phyloP scores from a whole-genome alignment of 2,113 vertebrate species.

The Gobio gobio region DNA sequence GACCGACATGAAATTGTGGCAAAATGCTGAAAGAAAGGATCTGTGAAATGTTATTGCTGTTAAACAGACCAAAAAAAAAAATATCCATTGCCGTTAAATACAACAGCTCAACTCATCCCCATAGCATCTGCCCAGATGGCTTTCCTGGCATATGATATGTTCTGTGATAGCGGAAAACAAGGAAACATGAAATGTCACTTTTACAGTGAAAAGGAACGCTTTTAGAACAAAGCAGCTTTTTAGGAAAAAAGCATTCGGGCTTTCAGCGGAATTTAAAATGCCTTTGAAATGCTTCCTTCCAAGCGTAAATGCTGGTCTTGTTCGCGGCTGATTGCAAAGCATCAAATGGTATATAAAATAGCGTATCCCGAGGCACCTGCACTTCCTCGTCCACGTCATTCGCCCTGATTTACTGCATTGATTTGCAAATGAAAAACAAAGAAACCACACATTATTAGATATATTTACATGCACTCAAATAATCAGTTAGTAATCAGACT shows the following conservation, averaged over 20 bases:
- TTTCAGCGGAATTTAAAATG: slow-evolving; percentile 22
- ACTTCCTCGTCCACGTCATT: slow-evolving; percentile 41
- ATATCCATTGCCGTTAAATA: background rate
- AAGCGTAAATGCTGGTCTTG: slow-evolving; percentile 23
- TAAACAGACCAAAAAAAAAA: slow-evolving; percentile 12
- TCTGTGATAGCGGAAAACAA: slow-evolving; percentile 31
- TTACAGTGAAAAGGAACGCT: slow-evolving; percentile 24
- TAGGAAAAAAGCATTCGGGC: background rate
- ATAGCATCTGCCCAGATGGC: slow-evolving; percentile 31
- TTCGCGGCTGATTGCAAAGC: slow-evolving; percentile 43
- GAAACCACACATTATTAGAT: slow-evolving; percentile 46
- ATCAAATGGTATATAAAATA: slow-evolving; percentile 32
- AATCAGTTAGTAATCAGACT: background rate
- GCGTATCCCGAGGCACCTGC: slow-evolving; percentile 55
- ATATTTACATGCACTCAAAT: background rate
- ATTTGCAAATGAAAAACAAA: slow-evolving; percentile 57
- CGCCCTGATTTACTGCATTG: slow-evolving; percentile 60
- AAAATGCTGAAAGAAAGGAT: slow-evolving; percentile 15
- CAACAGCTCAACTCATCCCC: slow-evolving; percentile 5
- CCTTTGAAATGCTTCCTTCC: slow-evolving; percentile 1
- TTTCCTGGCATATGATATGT: slow-evolving; percentile 19
- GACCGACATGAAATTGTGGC: background rate
- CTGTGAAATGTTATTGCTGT: slow-evolving; percentile 14
- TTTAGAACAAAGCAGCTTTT: slow-evolving; percentile 21
- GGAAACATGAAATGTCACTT: slow-evolving; percentile 32